These are phyloP conservation scores for Dysmachus trigonus DNA, from an alignment of 2,888 invertebrate genomes.

Conservation along the genomic window DNA sequence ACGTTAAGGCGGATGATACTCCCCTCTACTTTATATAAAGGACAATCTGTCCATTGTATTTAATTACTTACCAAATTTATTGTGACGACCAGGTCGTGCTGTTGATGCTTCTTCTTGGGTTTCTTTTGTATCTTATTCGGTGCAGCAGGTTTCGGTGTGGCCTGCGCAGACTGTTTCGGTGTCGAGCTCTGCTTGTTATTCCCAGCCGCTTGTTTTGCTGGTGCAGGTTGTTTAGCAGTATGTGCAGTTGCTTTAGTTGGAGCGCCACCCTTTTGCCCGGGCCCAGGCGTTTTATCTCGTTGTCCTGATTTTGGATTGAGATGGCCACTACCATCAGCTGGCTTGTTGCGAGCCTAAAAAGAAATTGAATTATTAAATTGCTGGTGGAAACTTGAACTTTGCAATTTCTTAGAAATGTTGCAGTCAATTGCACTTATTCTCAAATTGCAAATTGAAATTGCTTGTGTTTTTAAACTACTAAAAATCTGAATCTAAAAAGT, in stretches of 20 bases:
- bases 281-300: constrained; percentile 66
- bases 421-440: too few species aligned
- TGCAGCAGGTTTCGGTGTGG: constrained; percentile 58
- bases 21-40: neutral
- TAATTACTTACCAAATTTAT: constrained; percentile 77
- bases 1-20: too few species aligned
- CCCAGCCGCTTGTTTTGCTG: constrained; percentile 66
- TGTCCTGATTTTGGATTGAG: constrained; percentile 64
- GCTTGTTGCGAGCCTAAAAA: constrained; percentile 82
- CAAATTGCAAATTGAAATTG: neutral
- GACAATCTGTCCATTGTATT: neutral
- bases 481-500: neutral
- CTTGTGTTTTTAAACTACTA: neutral
- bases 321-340: constrained; percentile 79
- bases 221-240: constrained; percentile 66
- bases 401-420: neutral
- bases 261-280: constrained; percentile 68
- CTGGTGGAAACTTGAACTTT: neutral
- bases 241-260: constrained; percentile 71
- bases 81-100: constrained; percentile 82
- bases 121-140: constrained; percentile 75
- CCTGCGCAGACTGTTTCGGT: constrained; percentile 51
- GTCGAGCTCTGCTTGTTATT: constrained; percentile 52
- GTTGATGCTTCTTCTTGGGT: constrained; percentile 81
- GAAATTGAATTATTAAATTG: constrained; percentile 15